A percentile compares a stretch with the other conserved stretches of the same genome.
Evolutionary conservation across 2,888 invertebrate species (phyloP).

Genomic region (Tenthredo scrophulariae): DNA sequence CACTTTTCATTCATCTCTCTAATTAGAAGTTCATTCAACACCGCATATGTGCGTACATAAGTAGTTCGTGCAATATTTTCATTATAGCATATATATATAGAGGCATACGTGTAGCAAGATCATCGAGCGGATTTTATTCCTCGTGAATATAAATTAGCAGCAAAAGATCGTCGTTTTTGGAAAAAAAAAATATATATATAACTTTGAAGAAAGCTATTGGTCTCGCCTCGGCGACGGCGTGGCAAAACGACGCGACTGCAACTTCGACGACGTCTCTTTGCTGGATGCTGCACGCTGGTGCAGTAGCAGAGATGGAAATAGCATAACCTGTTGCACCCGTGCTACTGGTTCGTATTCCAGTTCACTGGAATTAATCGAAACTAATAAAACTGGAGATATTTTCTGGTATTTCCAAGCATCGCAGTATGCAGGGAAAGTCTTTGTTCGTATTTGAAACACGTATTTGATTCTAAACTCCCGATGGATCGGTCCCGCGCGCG

Average conservation of each 20-base stretch:
- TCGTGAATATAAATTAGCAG: slow-evolving; percentile 30
- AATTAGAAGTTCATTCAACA: background rate
- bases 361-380: background rate
- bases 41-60: background rate
- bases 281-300: background rate
- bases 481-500: too few relatives aligned
- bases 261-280: background rate
- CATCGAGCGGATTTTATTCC: background rate
- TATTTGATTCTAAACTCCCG: background rate
- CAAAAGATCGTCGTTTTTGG: background rate
- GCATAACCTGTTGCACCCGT: slow-evolving; percentile 53
- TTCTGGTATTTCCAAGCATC: background rate
- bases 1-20: background rate
- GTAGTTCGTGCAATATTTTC: too few relatives aligned
- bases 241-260: slow-evolving; percentile 10
- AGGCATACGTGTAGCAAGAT: background rate
- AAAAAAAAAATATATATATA: background rate
- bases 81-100: background rate
- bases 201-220: slow-evolving; percentile 34
- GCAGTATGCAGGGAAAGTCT: background rate
- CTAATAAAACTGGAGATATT: background rate
- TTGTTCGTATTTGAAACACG: background rate
- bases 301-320: slow-evolving; percentile 40
- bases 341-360: background rate
- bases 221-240: slow-evolving; percentile 39